Percentiles rank a stretch among this genome's conserved stretches.
These are phyloP conservation scores for Noctuana brunneofusca DNA, from an alignment of 2,888 invertebrate genomes.

Conservation along the genomic window DNA sequence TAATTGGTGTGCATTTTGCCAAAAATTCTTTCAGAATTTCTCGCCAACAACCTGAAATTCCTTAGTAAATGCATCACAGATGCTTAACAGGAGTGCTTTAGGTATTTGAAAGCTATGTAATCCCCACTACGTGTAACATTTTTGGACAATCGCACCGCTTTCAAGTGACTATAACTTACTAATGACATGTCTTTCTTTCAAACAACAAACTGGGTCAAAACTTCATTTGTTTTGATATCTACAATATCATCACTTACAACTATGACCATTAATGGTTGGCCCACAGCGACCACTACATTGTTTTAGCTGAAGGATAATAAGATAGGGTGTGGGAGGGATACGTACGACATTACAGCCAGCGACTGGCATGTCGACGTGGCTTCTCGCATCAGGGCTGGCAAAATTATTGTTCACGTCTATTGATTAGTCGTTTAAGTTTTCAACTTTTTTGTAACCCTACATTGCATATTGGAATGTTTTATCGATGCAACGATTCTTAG, in stretches of 20 bases:
- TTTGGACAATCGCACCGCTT: no score
- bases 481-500: no score
- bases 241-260: background rate
- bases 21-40: background rate
- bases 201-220: background rate
- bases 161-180: no score
- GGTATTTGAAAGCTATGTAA: no score
- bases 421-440: background rate
- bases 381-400: conserved; percentile 36
- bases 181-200: no score
- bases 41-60: background rate
- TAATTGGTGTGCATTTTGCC: background rate
- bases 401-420: background rate
- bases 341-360: conserved; percentile 70
- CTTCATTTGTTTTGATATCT: background rate
- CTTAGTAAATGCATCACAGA: no score
- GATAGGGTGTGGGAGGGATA: conserved; percentile 64
- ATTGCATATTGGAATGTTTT: background rate
- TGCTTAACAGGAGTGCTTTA: no score
- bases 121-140: no score
- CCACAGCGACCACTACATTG: background rate
- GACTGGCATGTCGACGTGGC: conserved; percentile 63
- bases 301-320: conserved; percentile 54
- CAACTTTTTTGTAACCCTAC: background rate
- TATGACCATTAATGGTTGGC: background rate